Evolutionary conservation across 2,113 vertebrate species (phyloP).

Genomic region (Microtus ochrogaster): DNA sequence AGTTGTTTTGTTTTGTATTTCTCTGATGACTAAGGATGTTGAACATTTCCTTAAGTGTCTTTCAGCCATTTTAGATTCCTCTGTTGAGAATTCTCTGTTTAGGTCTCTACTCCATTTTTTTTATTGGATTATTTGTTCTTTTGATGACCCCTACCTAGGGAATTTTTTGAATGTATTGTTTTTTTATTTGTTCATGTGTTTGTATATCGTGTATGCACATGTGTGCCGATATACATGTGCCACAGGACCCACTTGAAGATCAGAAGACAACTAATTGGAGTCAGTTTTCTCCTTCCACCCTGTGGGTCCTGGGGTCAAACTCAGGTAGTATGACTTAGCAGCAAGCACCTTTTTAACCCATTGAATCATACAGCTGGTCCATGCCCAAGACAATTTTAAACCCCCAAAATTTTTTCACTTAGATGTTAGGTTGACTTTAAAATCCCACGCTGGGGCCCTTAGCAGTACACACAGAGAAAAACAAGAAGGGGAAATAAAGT

Average conservation of each 20-base stretch:
- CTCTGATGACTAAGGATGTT: too few species aligned
- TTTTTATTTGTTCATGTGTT: neutral
- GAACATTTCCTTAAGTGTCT: too few species aligned
- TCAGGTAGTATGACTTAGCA: neutral
- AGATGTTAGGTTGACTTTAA: slow-evolving; percentile 29
- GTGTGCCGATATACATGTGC: neutral
- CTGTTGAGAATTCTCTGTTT: too few species aligned
- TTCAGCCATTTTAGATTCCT: too few species aligned
- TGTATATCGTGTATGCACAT: neutral
- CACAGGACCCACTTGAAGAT: neutral
- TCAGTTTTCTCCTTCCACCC: neutral
- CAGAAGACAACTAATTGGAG: neutral
- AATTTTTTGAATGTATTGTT: neutral
- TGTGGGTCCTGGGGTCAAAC: neutral
- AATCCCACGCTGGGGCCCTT: neutral
- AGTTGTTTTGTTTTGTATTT: too few species aligned
- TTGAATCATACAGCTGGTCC: neutral
- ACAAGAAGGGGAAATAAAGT: neutral
- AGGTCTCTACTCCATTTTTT: too few species aligned
- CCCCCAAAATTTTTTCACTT: neutral
- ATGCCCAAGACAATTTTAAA: neutral
- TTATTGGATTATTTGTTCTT: too few species aligned
- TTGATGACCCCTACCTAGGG: too few species aligned
- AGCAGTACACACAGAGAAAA: neutral
- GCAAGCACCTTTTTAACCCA: neutral